Evolutionary conservation across 2,113 vertebrate genomes (phyloP).

Genomic region (Syrrhaptes paradoxus): DNA sequence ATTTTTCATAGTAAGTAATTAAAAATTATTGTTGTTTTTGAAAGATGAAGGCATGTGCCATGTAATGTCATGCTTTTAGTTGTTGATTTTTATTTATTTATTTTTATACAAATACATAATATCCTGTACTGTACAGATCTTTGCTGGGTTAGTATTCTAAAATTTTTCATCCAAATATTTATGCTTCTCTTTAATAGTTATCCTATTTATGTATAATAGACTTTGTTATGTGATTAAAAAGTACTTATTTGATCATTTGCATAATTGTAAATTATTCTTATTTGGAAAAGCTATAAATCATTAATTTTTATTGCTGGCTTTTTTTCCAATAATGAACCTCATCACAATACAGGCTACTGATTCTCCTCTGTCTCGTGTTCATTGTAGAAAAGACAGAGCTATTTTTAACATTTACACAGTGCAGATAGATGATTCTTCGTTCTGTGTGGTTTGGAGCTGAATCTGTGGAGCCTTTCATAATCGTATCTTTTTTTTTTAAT

Average conservation of each 20-base stretch:
- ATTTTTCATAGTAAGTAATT: conserved; percentile 35
- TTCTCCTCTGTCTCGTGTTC: conserved; percentile 70
- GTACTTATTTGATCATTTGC: neutral
- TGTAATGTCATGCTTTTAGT: neutral
- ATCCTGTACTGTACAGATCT: neutral
- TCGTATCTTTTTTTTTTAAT: conserved; percentile 64
- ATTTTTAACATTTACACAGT: conserved; percentile 81
- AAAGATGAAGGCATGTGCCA: neutral
- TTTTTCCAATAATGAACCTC: conserved; percentile 37
- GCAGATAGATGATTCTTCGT: conserved; percentile 75
- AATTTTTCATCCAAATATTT: neutral
- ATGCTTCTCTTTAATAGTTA: neutral
- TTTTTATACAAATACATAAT: neutral
- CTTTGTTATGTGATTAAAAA: neutral
- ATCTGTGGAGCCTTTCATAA: conserved; percentile 77
- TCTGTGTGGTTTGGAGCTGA: conserved; percentile 73
- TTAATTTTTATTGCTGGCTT: conserved; percentile 56
- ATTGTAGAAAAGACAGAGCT: conserved; percentile 77
- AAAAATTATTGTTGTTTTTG: neutral
- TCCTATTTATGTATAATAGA: neutral
- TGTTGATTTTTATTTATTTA: neutral
- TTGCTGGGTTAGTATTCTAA: neutral
- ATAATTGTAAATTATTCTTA: conserved; percentile 52
- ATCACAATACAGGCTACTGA: conserved; percentile 69
- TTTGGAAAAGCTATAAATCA: conserved; percentile 46